Percentiles rank a stretch among this genome's conserved stretches.
These are phyloP conservation scores for Drosophila mayaguana DNA, from an alignment of 2,888 invertebrate genomes.

Conservation along the genomic window DNA sequence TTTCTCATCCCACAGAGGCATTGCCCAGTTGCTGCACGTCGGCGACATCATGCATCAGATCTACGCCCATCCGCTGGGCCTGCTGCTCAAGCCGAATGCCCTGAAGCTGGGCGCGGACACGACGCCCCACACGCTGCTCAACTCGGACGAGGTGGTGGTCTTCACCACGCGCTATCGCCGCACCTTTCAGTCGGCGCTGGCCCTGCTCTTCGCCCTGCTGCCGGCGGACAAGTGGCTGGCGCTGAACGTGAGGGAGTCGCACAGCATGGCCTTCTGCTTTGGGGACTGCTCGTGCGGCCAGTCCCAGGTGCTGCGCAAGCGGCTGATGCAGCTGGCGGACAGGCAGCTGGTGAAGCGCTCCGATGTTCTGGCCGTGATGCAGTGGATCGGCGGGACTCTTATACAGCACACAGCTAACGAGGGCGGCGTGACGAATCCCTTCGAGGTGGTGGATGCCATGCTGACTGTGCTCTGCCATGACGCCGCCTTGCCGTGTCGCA, in stretches of 20 bases:
- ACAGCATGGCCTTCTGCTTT: constrained; percentile 94
- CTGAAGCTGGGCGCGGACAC: constrained; percentile 67
- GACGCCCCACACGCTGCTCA: constrained; percentile 83
- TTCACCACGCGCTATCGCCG: constrained; percentile 94
- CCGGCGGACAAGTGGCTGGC: constrained; percentile 89
- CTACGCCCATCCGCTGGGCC: constrained; percentile 86
- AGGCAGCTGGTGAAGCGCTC: constrained; percentile 90
- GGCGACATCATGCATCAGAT: constrained; percentile 89
- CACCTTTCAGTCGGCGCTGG: constrained; percentile 95
- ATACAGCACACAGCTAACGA: constrained; percentile 88
- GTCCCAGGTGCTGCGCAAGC: constrained; percentile 86
- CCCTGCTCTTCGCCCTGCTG: constrained; percentile 90
- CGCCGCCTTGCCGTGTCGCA: constrained; percentile 90
- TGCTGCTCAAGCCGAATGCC: constrained; percentile 74
- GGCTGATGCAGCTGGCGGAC: constrained; percentile 86
- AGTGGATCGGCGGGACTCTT: constrained; percentile 88
- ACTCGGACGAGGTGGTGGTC: constrained; percentile 88
- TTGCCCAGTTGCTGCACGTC: constrained; percentile 92
- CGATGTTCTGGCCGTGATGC: constrained; percentile 89
- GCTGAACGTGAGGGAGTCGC: constrained; percentile 90
- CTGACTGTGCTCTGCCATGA: constrained; percentile 93
- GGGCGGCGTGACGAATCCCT: constrained; percentile 87
- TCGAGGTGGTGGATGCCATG: constrained; percentile 90
- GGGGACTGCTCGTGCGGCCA: constrained; percentile 91
- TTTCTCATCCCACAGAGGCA: constrained; percentile 86